These are phyloP conservation scores for Machaerirhynchus nigripectus DNA, from an alignment of 2,113 vertebrate species.

Conservation along the genomic window DNA sequence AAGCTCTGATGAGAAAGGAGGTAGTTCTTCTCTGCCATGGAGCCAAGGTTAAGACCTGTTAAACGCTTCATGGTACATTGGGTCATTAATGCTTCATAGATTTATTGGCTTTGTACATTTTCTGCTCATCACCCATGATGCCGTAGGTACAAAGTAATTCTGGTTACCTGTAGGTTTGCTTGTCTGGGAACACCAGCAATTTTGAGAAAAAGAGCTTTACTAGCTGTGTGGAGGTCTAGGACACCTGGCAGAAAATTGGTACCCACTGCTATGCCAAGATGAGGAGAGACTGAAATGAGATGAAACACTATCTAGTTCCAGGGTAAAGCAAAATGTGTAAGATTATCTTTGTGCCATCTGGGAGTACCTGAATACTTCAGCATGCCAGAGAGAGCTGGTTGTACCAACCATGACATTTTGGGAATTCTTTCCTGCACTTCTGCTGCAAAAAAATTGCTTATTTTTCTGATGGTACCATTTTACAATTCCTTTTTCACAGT, in stretches of 20 bases:
- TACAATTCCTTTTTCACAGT: not conserved
- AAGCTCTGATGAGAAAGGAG: not conserved
- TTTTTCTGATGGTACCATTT: not conserved
- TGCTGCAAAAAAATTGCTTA: not conserved
- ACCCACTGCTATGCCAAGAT: not conserved
- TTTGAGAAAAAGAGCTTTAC: not conserved
- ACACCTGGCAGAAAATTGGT: not conserved
- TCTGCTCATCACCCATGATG: not conserved
- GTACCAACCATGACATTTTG: not conserved
- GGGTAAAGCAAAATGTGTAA: not conserved
- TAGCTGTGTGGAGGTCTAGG: not conserved
- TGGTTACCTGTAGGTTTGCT: not conserved
- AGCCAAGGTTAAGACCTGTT: not conserved
- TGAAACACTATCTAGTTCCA: not conserved
- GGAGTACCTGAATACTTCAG: not conserved
- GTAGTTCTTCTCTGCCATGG: rapidly evolving
- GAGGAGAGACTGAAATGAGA: not conserved
- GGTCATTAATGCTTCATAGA: not conserved
- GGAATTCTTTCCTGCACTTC: not conserved
- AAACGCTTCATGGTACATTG: not conserved
- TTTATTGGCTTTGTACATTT: not conserved
- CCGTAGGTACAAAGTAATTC: not conserved
- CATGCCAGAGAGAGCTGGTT: not conserved
- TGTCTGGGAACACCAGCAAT: not conserved
- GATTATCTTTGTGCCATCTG: not conserved